Evolutionary conservation across 2,113 vertebrate genomes (phyloP), one percentile per base, ranked within the genome.

Genomic region (Rhea americana): DNA sequence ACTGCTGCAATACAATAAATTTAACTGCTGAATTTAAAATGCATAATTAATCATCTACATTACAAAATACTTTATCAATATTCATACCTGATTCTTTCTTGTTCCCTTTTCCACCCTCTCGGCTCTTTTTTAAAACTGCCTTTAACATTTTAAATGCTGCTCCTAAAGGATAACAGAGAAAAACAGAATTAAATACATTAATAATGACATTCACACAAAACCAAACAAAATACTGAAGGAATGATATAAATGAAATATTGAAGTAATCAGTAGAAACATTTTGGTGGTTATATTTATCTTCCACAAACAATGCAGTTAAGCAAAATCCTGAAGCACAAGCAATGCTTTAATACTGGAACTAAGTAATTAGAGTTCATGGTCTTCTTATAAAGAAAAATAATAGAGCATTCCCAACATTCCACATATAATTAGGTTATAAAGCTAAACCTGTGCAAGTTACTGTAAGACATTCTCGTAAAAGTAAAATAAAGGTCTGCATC

Each of bases 91-190:
- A 59, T 71, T 99, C 98, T 93, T 99, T 99, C 96, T 98, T 99
- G 98, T 94, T 98, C 81, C 98, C 98, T 94, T 99, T 99, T 95
- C 98, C 98, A 95, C 98, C 98, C 78, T 99, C 99, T 96, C 99
- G 98, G 97, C 98, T 99, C 98, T 99, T 99, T 97, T 99, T 99
- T 89, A 99, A 96, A 96, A 99, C 99, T 8, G 99, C 98, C 97
- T 99, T 99, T 96, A 99, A 98, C 99, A 99, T 99, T 96, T 97
- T 97, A 95, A 45, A 82, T 18, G 94, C 53, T 78, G 89, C 28
- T 94, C 96, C 97, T 97, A 65, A 62, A 95, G 83, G 53, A 87
- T 12, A 81, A 84, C 16, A 74, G 58, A 86, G 68, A 95, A 91
- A 95, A 95, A 89, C 41, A 84, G 55, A 82, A 72, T 85, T 58